phyloP scores from a whole-genome alignment of 2,888 invertebrate genomes.

The Eulithis testata region DNA sequence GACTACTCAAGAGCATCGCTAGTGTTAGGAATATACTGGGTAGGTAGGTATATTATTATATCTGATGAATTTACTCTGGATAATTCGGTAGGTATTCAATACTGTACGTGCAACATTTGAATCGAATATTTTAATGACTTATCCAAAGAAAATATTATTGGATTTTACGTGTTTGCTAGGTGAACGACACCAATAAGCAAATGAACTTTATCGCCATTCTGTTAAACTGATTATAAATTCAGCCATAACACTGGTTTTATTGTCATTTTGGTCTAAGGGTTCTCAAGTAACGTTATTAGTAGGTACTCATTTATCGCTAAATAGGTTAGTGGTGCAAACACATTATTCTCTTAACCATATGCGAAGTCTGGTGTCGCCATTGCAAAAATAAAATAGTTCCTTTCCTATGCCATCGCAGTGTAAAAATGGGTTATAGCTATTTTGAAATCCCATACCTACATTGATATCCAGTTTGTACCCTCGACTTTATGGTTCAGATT shows the following conservation, averaged over 20 bases:
- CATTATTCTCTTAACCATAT: background rate
- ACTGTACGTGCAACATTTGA: too few relatives aligned
- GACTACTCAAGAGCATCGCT: slow-evolving; percentile 10
- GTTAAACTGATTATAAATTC: slow-evolving; percentile 28
- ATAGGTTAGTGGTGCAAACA: slow-evolving; percentile 22
- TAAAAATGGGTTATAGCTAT: too few relatives aligned
- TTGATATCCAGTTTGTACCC: too few relatives aligned
- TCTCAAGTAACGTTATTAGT: slow-evolving; percentile 15
- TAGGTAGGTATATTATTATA: too few relatives aligned
- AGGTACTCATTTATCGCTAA: background rate
- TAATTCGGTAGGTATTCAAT: too few relatives aligned
- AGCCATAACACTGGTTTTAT: slow-evolving; percentile 25
- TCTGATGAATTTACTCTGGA: background rate
- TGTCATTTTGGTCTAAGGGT: slow-evolving; percentile 11
- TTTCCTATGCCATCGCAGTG: background rate
- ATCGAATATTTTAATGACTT: background rate
- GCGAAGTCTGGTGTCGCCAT: background rate
- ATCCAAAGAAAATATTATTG: background rate
- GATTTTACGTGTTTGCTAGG: slow-evolving; percentile 18
- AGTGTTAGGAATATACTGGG: background rate
- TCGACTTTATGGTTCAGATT: too few relatives aligned
- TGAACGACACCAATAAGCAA: slow-evolving; percentile 36
- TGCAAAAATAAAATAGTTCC: background rate
- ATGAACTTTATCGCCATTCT: slow-evolving; percentile 36
- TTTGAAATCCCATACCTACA: too few relatives aligned